Evolutionary conservation across 2,888 invertebrate genomes (phyloP).

Genomic region (Caenorhabditis sp.): DNA sequence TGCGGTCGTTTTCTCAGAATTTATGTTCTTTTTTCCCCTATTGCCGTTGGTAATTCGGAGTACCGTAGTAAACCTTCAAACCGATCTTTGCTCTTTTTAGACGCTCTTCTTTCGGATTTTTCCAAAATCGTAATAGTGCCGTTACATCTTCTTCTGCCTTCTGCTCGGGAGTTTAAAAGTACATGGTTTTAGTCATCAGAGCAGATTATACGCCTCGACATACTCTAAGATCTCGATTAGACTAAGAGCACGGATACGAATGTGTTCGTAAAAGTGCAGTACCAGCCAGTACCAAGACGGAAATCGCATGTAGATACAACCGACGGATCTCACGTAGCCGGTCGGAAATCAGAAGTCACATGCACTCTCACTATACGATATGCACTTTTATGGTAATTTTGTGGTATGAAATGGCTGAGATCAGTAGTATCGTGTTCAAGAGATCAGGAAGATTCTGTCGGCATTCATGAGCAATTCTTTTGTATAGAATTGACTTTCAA

Average conservation of each 20-base stretch:
- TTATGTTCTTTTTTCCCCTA: no score
- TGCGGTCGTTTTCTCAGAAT: no score
- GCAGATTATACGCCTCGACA: background rate
- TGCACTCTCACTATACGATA: background rate
- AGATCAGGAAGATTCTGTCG: no score
- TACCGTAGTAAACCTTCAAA: no score
- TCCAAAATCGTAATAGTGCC: background rate
- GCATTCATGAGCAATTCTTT: no score
- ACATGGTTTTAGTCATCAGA: background rate
- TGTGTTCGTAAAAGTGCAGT: slow-evolving; percentile 5
- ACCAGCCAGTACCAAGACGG: background rate
- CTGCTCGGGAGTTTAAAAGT: background rate
- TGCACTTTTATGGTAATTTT: no score
- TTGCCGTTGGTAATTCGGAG: no score
- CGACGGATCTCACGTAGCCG: background rate
- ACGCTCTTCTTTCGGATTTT: background rate
- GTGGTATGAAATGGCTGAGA: no score
- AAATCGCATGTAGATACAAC: slow-evolving; percentile 6
- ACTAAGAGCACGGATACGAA: background rate
- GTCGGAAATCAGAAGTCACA: background rate
- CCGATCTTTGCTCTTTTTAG: background rate
- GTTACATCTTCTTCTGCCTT: background rate
- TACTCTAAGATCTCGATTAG: background rate
- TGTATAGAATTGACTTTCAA: no score
- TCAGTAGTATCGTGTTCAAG: no score